Base-by-base conservation (phyloP, 2,797 vertebrate species). In the Clarias pachynema region DNA sequence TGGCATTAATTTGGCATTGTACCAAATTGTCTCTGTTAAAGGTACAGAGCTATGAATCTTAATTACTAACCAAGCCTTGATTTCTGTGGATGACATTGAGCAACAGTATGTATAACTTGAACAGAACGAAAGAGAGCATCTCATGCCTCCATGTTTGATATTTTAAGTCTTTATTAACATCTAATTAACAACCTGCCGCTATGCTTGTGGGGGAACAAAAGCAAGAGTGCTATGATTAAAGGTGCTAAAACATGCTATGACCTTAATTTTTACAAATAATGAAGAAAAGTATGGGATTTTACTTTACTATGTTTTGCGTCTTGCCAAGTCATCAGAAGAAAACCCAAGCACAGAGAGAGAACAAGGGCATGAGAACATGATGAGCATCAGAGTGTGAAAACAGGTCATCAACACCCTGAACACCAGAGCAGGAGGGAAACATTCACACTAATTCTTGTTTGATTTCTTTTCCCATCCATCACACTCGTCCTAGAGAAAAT, bases 361-460 rank as follows among this genome's bases (percentile, higher is more conserved):
- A 53, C 59, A 37, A 79, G 77, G 34, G 53, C 34, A n/a, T 3
- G 53, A 82, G 49, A 60, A 60, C 18, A 26, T 18, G n/a, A 10
- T 4, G 53, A 49, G 18, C 37, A 85, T 49, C 56, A 81, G 44
- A 56, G 81, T 63, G 18, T 70, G 60, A 87, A 82, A 89, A 81
- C 68, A 81, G 72, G 65, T 85, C 62, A 66, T 81, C 69, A 53
- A 85, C 84, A 85, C 57, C 29, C 69, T 79, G 56, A 73, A 74
- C 59, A 44, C 14, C 9, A 73, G 31, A 82, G 70, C 84, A 82
- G 82, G 74, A 84, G 82, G 79, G 53, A 63, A 5, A 16, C 10
- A 56, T 85, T 83, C 84, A 34, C 68, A 68, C 49, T 14, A 12
- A 5, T 73, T 53, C 44, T 56, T 75, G 44, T 73, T 73, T 8